Percentiles rank a stretch among this genome's conserved stretches.
Conservation (phyloP, 2,113 vertebrate genomes). For the Psettodes erumei region DNA sequence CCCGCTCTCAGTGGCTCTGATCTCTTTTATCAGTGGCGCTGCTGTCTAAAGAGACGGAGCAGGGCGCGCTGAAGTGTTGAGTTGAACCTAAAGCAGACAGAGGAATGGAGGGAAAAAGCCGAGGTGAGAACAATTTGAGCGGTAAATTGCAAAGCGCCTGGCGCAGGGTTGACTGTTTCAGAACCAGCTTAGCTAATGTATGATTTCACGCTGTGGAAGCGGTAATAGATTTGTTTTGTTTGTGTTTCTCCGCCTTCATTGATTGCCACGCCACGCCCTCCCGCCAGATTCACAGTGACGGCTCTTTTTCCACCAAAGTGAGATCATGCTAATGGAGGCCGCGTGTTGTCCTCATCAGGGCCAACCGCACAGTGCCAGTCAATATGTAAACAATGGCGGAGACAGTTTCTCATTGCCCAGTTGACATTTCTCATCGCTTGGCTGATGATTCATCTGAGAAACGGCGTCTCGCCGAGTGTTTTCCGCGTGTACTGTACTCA, state of each 20-base stretch:
- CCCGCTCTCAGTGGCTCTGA: constrained; percentile 54
- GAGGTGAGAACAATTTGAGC: constrained; percentile 59
- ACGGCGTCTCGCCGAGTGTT: constrained; percentile 28
- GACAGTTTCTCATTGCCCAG: constrained; percentile 60
- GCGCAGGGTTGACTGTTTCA: constrained; percentile 32
- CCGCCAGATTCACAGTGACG: constrained; percentile 42
- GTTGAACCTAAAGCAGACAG: constrained; percentile 57
- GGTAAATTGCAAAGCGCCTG: constrained; percentile 39
- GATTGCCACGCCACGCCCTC: constrained; percentile 54
- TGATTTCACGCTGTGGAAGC: constrained; percentile 52
- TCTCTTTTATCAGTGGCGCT: constrained; percentile 57
- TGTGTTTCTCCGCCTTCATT: constrained; percentile 61
- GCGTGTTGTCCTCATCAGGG: constrained; percentile 55
- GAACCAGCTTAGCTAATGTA: constrained; percentile 50
- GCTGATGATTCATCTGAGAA: constrained; percentile 61
- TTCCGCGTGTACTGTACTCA: constrained; percentile 37
- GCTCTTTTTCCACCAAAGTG: constrained; percentile 63
- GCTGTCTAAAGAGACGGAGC: constrained; percentile 56
- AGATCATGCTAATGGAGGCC: constrained; percentile 57
- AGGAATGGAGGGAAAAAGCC: constrained; percentile 39
- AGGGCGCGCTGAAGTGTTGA: constrained; percentile 64
- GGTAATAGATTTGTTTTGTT: constrained; percentile 66
- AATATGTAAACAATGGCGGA: constrained; percentile 64
- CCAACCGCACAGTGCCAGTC: constrained; percentile 58
- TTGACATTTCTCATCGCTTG: constrained; percentile 50